Evolutionary conservation across 2,113 vertebrate species (phyloP).

Genomic region (Tretioscincus oriximinensis): DNA sequence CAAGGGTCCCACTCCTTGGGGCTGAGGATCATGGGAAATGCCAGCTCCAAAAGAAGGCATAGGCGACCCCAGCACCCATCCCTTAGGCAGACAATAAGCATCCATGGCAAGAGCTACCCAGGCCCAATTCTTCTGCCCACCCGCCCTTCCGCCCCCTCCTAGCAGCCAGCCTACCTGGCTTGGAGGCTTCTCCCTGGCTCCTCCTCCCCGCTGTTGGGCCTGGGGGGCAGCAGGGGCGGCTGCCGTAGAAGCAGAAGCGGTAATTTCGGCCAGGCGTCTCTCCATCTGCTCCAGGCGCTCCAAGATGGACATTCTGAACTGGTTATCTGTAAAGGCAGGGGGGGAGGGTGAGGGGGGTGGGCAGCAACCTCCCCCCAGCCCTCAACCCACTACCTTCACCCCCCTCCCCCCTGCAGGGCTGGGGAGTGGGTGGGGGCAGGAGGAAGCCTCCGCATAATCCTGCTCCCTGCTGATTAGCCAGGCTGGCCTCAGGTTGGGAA

Average conservation of each 20-base stretch:
- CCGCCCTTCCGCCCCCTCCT: background rate
- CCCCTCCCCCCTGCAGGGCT: background rate
- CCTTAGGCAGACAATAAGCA: no score
- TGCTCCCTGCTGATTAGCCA: background rate
- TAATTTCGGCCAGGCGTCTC: constrained; percentile 77
- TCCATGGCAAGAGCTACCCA: no score
- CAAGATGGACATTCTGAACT: constrained; percentile 82
- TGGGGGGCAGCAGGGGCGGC: constrained; percentile 16
- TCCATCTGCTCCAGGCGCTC: constrained; percentile 83
- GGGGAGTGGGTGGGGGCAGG: background rate
- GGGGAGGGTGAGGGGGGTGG: background rate
- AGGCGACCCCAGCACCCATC: no score
- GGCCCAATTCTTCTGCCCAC: no score
- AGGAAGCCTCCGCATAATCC: background rate
- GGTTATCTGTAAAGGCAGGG: constrained; percentile 70
- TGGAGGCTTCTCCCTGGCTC: background rate
- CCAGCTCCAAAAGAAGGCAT: no score
- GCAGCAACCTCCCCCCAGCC: rapidly evolving
- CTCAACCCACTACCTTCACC: background rate
- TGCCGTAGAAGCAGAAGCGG: constrained; percentile 49
- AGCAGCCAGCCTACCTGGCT: background rate
- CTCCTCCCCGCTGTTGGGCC: background rate
- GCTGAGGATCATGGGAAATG: no score
- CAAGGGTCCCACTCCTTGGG: no score
- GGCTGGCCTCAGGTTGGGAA: background rate